Evolutionary conservation across 2,888 invertebrate genomes (phyloP).

Genomic region (Lithophane semibrunnea): DNA sequence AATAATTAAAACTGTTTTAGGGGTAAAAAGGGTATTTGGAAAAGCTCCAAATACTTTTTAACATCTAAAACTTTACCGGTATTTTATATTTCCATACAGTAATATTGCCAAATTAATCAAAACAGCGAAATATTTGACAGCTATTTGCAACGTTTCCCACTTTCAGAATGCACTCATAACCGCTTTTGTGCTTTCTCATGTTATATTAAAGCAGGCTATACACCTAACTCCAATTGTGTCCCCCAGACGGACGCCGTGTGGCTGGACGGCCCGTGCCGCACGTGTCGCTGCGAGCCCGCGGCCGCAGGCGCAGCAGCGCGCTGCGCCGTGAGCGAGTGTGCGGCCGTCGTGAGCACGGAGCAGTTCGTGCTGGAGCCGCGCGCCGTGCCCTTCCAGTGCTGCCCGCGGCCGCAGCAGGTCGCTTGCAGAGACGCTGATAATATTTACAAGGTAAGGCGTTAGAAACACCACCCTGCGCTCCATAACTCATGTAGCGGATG

Average conservation of each 20-base stretch:
- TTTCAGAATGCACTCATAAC: too few relatives aligned
- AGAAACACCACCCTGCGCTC: too few relatives aligned
- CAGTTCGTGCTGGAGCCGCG: slow-evolving; percentile 91
- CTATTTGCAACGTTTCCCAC: too few relatives aligned
- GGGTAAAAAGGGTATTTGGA: too few relatives aligned
- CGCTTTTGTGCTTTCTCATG: too few relatives aligned
- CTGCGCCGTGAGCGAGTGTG: slow-evolving; percentile 90
- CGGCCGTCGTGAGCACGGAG: slow-evolving; percentile 81
- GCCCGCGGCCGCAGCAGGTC: slow-evolving; percentile 89
- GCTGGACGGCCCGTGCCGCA: slow-evolving; percentile 93
- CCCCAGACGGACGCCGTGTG: slow-evolving; percentile 90
- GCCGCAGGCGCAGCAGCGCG: slow-evolving; percentile 66
- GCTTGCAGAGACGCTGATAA: slow-evolving; percentile 90
- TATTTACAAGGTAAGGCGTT: slow-evolving; percentile 83
- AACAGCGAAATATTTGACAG: too few relatives aligned
- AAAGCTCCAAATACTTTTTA: too few relatives aligned
- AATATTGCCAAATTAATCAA: too few relatives aligned
- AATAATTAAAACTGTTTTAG: too few relatives aligned
- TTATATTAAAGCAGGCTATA: not conserved
- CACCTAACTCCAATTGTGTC: not conserved
- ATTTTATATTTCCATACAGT: too few relatives aligned
- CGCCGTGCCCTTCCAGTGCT: slow-evolving; percentile 91
- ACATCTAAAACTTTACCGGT: too few relatives aligned
- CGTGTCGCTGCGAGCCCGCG: slow-evolving; percentile 89
- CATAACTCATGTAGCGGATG: too few relatives aligned